Evolutionary conservation across 2,888 invertebrate species (phyloP), one percentile per base, ranked within the genome.

Genomic region (Crematogaster levior): DNA sequence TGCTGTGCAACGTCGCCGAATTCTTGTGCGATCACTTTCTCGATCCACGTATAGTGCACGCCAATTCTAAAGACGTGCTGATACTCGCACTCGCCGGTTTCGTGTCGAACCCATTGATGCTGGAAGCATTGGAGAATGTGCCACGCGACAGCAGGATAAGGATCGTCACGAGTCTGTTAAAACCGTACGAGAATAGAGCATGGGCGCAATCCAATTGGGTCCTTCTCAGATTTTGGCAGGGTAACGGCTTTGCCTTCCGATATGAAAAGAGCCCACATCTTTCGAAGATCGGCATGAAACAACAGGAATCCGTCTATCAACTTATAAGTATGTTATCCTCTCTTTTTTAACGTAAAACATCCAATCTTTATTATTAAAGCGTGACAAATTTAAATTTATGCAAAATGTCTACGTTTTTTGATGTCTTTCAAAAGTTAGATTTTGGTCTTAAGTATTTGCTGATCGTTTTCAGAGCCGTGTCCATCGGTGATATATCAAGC

Each of bases 181-280:
- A 96, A 9, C 97, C 98, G 0, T 98, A 98, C 92, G 97, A 97
- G 94, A 97, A 97, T 93, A 95, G 97, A 48, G 97, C 97, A 1
- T 96, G 97, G 97, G 97, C 97, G 21, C 98, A 98, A 91, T 97
- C 97, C 70, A 98, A 98, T 95, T 98, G 98, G 97, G 96, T 98
- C 85, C 95, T 98, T 53, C 96, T 97, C 24, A 95, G 98, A 73
- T 97, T 98, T 92, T 98, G 98, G 98, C 97, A 98, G 92, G 98
- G 98, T 0, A 95, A 97, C 86, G 98, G 98, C 0, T 98, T 97
- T 93, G 98, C 97, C 0, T 98, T 97, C 94, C 96, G 97, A 9
- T 96, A 96, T 87, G 95, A 95, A 3, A 95, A 95, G 82, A 95
- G 95, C 61, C 95, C 96, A 1, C 95, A 96, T 90, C 91, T 95